Base-by-base conservation (phyloP, 1,140 invertebrate genomes). In the Saxidomus purpurata region DNA sequence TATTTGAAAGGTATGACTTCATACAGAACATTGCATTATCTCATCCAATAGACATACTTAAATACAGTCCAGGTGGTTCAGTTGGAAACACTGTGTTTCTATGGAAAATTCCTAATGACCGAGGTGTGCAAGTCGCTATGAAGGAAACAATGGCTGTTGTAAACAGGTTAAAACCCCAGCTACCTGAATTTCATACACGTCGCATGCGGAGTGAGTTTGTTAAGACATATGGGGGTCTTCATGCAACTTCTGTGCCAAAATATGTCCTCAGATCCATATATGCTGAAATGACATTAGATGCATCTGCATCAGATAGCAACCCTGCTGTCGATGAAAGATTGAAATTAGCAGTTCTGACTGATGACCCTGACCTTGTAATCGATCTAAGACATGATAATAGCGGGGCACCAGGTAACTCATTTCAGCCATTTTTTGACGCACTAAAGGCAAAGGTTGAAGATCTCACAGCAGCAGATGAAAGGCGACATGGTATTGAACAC, bases 341-440 rank as follows among this genome's bases (percentile, higher is more conserved):
- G 0, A 59, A 43, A 25, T 31, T 67, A 38, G 79, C 82, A 8
- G 11, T 90, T 34, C n/a, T 77, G 17, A 4, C 79, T 79, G 79
- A 87, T 19, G 80, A 90, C 67, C 31, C 79, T 31, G 85, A 90
- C 69, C 31, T 88, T 6, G 49, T 84, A 34, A 47, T 49, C 3
- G 90, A 90, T 59, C 17, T 90, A 4, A 63, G 74, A 28, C 79
- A 79, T 47, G 22, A 76, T 6, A 90, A 90, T 67, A 87, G 17
- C 28, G 77, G 83, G 13, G 17, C 47, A 17, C 83, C 84, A 3
- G 43, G 36, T 90, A 69, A 87, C 22, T 59, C 47, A 1, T 90
- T 90, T 49, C 6, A 82, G 2, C 2, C 11, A 0, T 87, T 87
- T 40, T 90, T 74, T 81, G 77, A 81, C 4, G 19, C 25, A 9